These are phyloP conservation scores for Oikopleura albicans DNA, from an alignment of 23 tunicate genomes.

Conservation along the genomic window DNA sequence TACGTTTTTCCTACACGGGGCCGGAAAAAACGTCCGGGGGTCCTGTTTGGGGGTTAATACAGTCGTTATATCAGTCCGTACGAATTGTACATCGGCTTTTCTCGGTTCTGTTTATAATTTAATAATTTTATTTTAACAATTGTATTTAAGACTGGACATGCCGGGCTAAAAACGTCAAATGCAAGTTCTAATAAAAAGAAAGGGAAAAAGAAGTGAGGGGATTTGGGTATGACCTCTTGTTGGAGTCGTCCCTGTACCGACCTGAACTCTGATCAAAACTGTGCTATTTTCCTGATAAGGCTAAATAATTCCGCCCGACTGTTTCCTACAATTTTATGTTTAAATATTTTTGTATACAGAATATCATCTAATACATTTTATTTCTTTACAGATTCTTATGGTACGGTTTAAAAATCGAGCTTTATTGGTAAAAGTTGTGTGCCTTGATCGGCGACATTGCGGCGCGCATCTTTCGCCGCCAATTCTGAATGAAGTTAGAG, in stretches of 20 bases:
- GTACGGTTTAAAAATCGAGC: background rate
- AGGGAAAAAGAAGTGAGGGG: background rate
- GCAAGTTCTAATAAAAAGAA: background rate
- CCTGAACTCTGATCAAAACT: background rate
- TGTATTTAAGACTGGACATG: constrained; percentile 16
- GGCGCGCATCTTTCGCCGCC: background rate
- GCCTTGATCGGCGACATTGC: background rate
- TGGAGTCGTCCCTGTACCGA: background rate
- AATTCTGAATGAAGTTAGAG: too few species aligned
- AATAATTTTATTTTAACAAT: too few species aligned
- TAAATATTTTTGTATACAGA: too few species aligned
- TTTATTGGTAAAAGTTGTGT: background rate
- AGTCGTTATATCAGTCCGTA: too few species aligned
- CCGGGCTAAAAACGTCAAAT: background rate
- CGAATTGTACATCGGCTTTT: background rate
- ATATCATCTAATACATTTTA: background rate
- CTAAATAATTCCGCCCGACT: too few species aligned
- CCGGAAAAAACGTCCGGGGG: too few species aligned
- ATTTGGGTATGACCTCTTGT: background rate
- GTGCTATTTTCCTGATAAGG: background rate
- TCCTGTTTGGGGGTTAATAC: too few species aligned
- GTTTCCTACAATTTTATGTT: too few species aligned
- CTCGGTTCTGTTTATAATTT: background rate
- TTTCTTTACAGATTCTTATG: background rate
- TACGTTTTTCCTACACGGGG: too few species aligned